Evolutionary conservation across 2,797 vertebrate species (phyloP).

Genomic region (Simalia tracyae): DNA sequence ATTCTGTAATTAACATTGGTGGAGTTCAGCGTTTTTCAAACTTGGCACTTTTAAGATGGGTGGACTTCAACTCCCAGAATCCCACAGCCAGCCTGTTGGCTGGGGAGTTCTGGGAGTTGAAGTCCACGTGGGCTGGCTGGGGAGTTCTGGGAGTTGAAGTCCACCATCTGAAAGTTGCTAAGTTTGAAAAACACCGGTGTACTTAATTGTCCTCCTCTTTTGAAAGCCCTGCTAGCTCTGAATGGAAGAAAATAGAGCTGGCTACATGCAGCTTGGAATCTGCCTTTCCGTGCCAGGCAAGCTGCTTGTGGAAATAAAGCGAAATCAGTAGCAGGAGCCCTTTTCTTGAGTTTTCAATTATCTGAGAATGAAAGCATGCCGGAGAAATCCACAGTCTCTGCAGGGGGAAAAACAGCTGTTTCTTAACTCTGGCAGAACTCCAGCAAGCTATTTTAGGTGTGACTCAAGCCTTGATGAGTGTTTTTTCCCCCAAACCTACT

Average conservation of each 20-base stretch:
- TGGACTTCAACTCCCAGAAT: too few relatives aligned
- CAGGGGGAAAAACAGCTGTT: not conserved
- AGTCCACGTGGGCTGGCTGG: too few relatives aligned
- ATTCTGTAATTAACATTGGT: slow-evolving; percentile 46
- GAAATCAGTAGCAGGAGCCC: not conserved
- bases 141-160: not conserved
- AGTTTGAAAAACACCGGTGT: not conserved
- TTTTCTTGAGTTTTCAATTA: not conserved
- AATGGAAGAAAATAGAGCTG: not conserved
- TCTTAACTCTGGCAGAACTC: not conserved
- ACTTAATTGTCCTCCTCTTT: not conserved
- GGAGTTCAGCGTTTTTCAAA: not conserved
- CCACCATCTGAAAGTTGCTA: not conserved
- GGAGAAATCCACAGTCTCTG: not conserved
- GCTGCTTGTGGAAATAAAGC: not conserved
- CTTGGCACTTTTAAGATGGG: too few relatives aligned
- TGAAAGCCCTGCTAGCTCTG: not conserved
- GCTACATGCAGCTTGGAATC: not conserved
- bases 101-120: too few relatives aligned
- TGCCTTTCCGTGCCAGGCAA: not conserved
- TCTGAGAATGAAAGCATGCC: not conserved
- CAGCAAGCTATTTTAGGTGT: not conserved
- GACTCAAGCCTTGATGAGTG: not conserved
- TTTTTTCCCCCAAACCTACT: not conserved
- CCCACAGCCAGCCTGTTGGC: too few relatives aligned